Base-by-base conservation (phyloP, 1,140 invertebrate species). In the Philotrypesis tridentata region DNA sequence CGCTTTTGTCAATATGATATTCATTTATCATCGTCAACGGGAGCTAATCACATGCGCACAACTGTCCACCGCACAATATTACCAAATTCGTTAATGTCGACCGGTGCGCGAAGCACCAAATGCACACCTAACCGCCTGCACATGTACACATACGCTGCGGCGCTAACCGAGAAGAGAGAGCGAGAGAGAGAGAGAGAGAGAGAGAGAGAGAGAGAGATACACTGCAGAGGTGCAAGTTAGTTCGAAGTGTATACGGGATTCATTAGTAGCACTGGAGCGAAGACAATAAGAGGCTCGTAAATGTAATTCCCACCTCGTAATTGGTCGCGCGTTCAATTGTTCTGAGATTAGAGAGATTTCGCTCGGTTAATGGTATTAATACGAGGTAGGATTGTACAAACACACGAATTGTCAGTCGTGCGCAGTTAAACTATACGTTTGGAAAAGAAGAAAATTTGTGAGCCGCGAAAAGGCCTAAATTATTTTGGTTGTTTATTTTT, bases 251-350 rank as follows among this genome's bases (percentile, higher is more conserved):
- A n/a, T n/a, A 65, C 63, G 23, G 8, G 12, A 48, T n/a, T 72
- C 70, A 72, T 72, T 72, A 72, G 70, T 37, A 55, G 40, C 70
- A 37, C 31, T 5, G 4, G 7, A 43, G 37, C 1, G 31, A 23
- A 72, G 70, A 72, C 33, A 72, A 72, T 43, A 48, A 72, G 70
- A 72, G 70, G 40, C 70, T 55, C 12, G 31, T 25, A 29, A 31
- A 37, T 70, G 68, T 70, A 70, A 70, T 37, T 37, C 68, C 31
- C 68, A 70, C 31, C 25, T 43, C 8, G 11, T 72, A 72, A 72
- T 72, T 72, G 70, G 33, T n/a, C 70, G 33, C 21, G 67, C 37
- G 70, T 65, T 27, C 23, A 72, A 72, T 72, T 72, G 70, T 72
- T 43, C 40, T 37, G 37, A 43, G 70, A 72, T 72, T 72, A 72